These are phyloP conservation scores for Tillus elongatus DNA, from an alignment of 2,888 invertebrate species.

Conservation along the genomic window DNA sequence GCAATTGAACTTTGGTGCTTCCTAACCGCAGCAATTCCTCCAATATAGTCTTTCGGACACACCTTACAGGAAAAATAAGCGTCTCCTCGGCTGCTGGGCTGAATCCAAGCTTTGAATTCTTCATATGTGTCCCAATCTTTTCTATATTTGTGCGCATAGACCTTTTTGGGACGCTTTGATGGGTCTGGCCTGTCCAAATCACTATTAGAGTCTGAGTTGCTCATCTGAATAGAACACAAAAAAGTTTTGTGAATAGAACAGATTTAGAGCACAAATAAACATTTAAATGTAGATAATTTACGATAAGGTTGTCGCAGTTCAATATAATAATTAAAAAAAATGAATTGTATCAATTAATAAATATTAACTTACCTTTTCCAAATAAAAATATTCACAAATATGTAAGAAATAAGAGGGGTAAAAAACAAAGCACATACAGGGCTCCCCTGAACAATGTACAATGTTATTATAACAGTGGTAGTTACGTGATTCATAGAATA, in stretches of 20 bases:
- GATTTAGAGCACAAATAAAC: slow-evolving; percentile 2
- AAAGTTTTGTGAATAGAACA: neutral
- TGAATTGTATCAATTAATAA: slow-evolving; percentile 29
- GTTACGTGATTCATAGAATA: slow-evolving; percentile 1
- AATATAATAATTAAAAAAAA: slow-evolving; percentile 22
- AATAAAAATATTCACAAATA: too few relatives aligned
- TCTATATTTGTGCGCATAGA: neutral
- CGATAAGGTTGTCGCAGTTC: slow-evolving; percentile 2
- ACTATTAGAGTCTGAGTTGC: slow-evolving; percentile 2
- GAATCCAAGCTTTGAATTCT: neutral
- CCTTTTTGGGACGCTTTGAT: neutral
- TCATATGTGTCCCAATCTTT: slow-evolving; percentile 3
- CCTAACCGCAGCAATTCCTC: slow-evolving; percentile 15
- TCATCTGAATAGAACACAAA: neutral
- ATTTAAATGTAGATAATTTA: neutral
- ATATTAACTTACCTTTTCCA: slow-evolving; percentile 2
- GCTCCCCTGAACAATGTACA: neutral
- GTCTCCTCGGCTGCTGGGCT: slow-evolving; percentile 12
- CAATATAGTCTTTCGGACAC: slow-evolving; percentile 15
- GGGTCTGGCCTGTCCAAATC: slow-evolving; percentile 1
- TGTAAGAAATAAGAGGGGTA: neutral
- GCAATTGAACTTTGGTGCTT: slow-evolving; percentile 11
- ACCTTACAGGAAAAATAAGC: slow-evolving; percentile 14
- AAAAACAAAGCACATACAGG: slow-evolving; percentile 2
- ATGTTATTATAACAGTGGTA: slow-evolving; percentile 12